phyloP scores from a whole-genome alignment of 2,888 invertebrate species.

The Agrilus biguttatus region DNA sequence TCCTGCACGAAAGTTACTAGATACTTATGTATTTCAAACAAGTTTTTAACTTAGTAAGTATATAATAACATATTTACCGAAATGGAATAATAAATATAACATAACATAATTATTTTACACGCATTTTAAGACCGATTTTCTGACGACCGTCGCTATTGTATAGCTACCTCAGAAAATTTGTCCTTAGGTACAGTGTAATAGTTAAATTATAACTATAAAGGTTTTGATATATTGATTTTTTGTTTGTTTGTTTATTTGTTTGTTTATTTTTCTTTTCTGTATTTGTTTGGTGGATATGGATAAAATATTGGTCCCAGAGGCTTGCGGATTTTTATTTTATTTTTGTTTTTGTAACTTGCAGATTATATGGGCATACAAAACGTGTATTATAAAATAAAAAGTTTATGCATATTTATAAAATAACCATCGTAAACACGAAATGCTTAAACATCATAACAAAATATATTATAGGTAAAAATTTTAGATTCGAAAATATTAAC shows the following conservation, averaged over 20 bases:
- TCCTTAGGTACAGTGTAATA: too few species aligned
- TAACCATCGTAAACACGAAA: too few species aligned
- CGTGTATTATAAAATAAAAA: slow-evolving; percentile 4
- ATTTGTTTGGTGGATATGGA: slow-evolving; percentile 29
- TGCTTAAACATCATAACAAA: too few species aligned
- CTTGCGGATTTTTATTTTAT: slow-evolving; percentile 15
- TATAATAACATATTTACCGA: slow-evolving; percentile 32
- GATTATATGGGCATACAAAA: slow-evolving; percentile 13
- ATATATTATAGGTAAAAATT: too few species aligned
- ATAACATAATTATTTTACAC: too few species aligned
- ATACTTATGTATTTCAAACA: slow-evolving; percentile 11
- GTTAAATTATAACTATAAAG: too few species aligned
- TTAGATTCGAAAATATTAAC: too few species aligned
- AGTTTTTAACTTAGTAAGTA: slow-evolving; percentile 15
- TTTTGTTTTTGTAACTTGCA: slow-evolving; percentile 13
- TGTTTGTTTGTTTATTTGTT: slow-evolving; percentile 6
- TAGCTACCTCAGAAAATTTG: too few species aligned
- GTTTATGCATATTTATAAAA: not conserved
- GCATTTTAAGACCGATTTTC: too few species aligned
- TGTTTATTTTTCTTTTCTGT: slow-evolving; percentile 19
- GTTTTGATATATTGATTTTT: too few species aligned
- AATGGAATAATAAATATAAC: slow-evolving; percentile 23
- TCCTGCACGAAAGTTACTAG: slow-evolving; percentile 6
- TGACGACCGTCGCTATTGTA: too few species aligned
- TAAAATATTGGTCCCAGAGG: slow-evolving; percentile 31